phyloP scores from a whole-genome alignment of 1,140 invertebrate species.

The Drosophila novamexicana region DNA sequence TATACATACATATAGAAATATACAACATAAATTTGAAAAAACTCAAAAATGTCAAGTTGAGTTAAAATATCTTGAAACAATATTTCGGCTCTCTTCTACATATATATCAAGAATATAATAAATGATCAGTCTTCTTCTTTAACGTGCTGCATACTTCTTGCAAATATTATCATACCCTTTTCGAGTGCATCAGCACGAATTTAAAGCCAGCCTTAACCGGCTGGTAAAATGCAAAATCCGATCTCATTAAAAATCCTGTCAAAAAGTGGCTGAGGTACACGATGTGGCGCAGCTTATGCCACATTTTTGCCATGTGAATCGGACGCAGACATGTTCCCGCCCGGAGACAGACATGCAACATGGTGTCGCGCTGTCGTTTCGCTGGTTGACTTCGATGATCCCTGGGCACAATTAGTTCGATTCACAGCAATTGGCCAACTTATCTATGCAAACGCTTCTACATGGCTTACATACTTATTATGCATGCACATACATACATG shows the following conservation, averaged over 20 bases:
- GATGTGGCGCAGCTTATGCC: conserved; percentile 21
- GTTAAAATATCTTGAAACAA: too few species aligned
- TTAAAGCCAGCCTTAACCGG: too few species aligned
- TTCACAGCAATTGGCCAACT: conserved; percentile 35
- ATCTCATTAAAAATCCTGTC: conserved; percentile 49
- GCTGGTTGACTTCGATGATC: conserved; percentile 9
- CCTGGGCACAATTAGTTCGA: conserved; percentile 62
- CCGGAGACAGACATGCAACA: conserved; percentile 1
- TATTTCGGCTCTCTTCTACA: too few species aligned
- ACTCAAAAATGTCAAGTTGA: too few species aligned
- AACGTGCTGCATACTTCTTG: too few species aligned
- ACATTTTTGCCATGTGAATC: conserved; percentile 54
- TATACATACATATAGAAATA: too few species aligned
- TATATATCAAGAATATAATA: too few species aligned
- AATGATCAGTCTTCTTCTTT: too few species aligned
- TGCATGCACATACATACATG: background rate
- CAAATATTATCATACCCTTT: too few species aligned
- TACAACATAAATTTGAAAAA: too few species aligned
- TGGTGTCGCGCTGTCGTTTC: background rate
- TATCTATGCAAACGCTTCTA: conserved; percentile 40
- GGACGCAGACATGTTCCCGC: conserved; percentile 5
- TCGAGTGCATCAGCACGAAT: too few species aligned
- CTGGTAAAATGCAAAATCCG: conserved; percentile 4
- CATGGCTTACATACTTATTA: background rate
- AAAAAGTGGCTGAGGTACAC: background rate